Evolutionary conservation across 2,113 vertebrate genomes (phyloP).

Genomic region (Oryzias woworae): DNA sequence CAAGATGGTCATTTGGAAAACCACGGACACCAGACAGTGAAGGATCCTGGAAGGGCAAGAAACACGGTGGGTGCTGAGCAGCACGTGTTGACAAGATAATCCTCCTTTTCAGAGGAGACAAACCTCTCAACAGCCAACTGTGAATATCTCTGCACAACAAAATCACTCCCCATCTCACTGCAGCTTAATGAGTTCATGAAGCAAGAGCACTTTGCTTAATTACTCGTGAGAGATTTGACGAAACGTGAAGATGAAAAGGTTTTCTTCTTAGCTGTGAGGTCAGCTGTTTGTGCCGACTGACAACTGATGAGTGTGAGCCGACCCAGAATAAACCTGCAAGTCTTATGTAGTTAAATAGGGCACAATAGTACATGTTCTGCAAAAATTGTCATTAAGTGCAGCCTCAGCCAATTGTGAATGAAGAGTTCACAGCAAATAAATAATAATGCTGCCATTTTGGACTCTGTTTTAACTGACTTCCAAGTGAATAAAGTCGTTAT

Average conservation of each 20-base stretch:
- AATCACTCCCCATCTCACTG: slow-evolving; percentile 43
- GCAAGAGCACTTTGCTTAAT: slow-evolving; percentile 67
- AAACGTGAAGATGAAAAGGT: slow-evolving; percentile 31
- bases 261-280: slow-evolving; percentile 37
- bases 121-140: slow-evolving; percentile 36
- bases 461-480: too few species aligned
- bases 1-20: slow-evolving; percentile 98
- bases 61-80: slow-evolving; percentile 2
- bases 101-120: slow-evolving; percentile 28
- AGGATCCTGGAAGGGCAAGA: slow-evolving; percentile 84
- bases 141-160: slow-evolving; percentile 31
- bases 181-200: slow-evolving; percentile 53
- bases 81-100: slow-evolving; percentile 53
- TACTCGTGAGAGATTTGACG: slow-evolving; percentile 52
- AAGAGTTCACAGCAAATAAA: too few species aligned
- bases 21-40: slow-evolving; percentile 96
- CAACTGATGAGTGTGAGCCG: slow-evolving; percentile 14
- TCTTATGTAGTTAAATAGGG: not conserved
- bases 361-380: not conserved
- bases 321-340: not conserved
- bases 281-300: slow-evolving; percentile 35
- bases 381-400: too few species aligned
- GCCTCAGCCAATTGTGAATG: too few species aligned
- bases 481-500: too few species aligned
- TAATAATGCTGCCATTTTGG: too few species aligned